These are phyloP conservation scores for Macrosoma leucophasiata DNA, from an alignment of 2,888 invertebrate species.

Conservation along the genomic window DNA sequence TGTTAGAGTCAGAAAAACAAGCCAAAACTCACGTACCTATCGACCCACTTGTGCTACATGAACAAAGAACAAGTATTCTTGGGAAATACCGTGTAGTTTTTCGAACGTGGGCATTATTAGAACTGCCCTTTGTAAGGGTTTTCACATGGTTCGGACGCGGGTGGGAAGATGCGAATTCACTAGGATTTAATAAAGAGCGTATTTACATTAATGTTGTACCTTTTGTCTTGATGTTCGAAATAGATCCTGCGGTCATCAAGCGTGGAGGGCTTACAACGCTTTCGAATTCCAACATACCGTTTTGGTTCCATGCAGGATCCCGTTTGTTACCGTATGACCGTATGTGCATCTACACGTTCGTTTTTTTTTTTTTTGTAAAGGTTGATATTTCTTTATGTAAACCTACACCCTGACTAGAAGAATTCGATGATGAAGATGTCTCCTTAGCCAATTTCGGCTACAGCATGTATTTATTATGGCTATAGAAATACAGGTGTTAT, in stretches of 20 bases:
- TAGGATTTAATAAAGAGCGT: neutral
- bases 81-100: conserved; percentile 42
- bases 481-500: too few species aligned
- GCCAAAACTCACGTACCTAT: conserved; percentile 54
- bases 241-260: too few species aligned
- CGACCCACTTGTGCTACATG: conserved; percentile 43
- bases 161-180: neutral
- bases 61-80: conserved; percentile 49
- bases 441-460: too few species aligned
- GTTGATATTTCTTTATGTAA: too few species aligned
- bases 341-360: too few species aligned
- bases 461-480: too few species aligned
- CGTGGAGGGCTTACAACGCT: neutral
- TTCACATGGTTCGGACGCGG: conserved; percentile 29
- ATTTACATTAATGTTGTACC: neutral
- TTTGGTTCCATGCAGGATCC: too few species aligned
- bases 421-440: too few species aligned
- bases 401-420: too few species aligned
- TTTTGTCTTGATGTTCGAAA: neutral
- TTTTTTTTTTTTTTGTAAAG: too few species aligned
- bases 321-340: too few species aligned
- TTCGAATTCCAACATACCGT: neutral
- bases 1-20: conserved; percentile 65
- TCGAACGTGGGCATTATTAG: conserved; percentile 42
- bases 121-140: conserved; percentile 36